Base-by-base conservation (phyloP, 2,888 invertebrate species). In the Sialis fuliginosa region DNA sequence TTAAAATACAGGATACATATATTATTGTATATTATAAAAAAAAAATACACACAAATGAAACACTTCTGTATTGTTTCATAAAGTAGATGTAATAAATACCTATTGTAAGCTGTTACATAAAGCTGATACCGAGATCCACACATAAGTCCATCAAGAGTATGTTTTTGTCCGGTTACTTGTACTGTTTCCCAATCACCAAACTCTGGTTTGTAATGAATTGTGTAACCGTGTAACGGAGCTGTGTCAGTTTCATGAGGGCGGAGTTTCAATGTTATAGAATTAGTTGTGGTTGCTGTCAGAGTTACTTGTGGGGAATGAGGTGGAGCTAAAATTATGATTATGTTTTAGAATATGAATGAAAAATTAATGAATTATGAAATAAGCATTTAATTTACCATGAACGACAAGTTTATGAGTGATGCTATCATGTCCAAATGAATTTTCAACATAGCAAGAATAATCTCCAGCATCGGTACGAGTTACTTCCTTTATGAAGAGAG, bases 51-150 rank as follows among this genome's bases (percentile, higher is more conserved):
- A 7, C 8, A 6, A 37, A 37, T 37, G 6, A 7, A 37, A 37
- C 6, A 6, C 5, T 6, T 37, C 4, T 10, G 8, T 7, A 37
- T 37, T 37, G 12, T 22, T 22, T 22, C n/a, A 37, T 12, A 37
- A 8, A 37, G 12, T 37, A 10, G 12, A 37, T 10, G 12, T 37
- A 10, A 6, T 6, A 37, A 37, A 37, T 64, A 88, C 88, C 83
- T 81, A 60, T 95, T 95, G 63, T 89, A 88, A 51, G 93, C 92
- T 7, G 87, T 87, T 32, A 92, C 87, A 61, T 89, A 90, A 54
- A 95, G 81, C 62, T 92, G 91, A 66, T 95, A 95, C 60, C 87
- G 75, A 9, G 92, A 89, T 53, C 95, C 95, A 62, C 95, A 95
- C 67, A 86, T 80, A 49, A 95, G 68, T 60, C 82, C 86, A 57